Evolutionary conservation across 2,797 vertebrate genomes (phyloP).

Genomic region (Centropyge bicolor): DNA sequence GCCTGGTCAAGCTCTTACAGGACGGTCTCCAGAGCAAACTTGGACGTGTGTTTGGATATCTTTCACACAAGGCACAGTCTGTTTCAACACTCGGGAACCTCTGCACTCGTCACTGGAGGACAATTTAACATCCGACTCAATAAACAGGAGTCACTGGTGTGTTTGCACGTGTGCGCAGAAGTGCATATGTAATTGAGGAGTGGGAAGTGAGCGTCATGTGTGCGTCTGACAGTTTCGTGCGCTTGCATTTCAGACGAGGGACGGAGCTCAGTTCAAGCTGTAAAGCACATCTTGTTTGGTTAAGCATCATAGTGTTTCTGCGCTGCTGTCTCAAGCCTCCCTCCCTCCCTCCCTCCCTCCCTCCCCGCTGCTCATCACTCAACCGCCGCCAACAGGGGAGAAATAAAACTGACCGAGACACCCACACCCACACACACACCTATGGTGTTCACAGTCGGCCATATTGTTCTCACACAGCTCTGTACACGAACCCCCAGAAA

Average conservation of each 20-base stretch:
- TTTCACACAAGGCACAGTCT: conserved; percentile 74
- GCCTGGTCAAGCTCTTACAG: conserved; percentile 73
- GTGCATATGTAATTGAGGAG: conserved; percentile 49
- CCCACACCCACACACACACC: conserved; percentile 28
- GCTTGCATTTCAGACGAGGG: conserved; percentile 44
- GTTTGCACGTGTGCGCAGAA: conserved; percentile 50
- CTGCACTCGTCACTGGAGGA: conserved; percentile 67
- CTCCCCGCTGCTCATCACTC: conserved; percentile 56
- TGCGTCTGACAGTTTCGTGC: conserved; percentile 52
- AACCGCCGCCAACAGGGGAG: conserved; percentile 56
- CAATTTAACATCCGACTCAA: conserved; percentile 74
- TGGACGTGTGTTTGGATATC: conserved; percentile 72
- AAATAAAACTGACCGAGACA: conserved; percentile 50
- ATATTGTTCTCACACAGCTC: not conserved
- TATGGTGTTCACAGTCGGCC: not conserved
- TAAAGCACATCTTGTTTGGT: conserved; percentile 55
- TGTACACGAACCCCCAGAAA: not conserved
- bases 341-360: conserved; percentile 35
- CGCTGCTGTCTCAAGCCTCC: conserved; percentile 28
- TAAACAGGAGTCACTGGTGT: conserved; percentile 75
- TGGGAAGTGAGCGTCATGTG: conserved; percentile 43
- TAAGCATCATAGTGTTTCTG: conserved; percentile 47
- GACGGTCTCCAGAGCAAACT: conserved; percentile 66
- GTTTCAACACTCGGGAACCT: conserved; percentile 74
- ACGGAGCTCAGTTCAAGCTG: conserved; percentile 42